Evolutionary conservation across 2,113 vertebrate species (phyloP).

Genomic region (Nicator chloris): DNA sequence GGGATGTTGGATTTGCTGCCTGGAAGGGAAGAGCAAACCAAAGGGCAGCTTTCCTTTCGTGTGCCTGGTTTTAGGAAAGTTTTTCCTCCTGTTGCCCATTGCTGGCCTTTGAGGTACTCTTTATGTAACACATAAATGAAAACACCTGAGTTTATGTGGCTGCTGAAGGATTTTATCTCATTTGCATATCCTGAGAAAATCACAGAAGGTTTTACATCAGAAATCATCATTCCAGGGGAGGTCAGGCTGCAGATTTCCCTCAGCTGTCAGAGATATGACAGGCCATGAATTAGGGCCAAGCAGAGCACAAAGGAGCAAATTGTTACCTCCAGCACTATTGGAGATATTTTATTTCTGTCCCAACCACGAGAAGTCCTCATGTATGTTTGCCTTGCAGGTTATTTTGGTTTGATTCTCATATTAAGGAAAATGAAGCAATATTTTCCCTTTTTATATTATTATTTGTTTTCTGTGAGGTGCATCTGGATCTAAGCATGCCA

Average conservation of each 20-base stretch:
- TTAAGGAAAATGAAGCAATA: not conserved
- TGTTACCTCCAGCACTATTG: not conserved
- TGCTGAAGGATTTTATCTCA: not conserved
- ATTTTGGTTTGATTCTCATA: not conserved
- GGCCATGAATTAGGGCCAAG: not conserved
- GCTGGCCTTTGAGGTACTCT: not conserved
- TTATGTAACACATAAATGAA: not conserved
- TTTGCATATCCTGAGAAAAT: not conserved
- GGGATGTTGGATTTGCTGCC: not conserved
- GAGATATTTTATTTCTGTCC: not conserved
- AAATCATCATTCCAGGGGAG: not conserved
- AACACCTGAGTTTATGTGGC: not conserved
- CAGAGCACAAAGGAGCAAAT: not conserved
- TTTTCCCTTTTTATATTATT: not conserved
- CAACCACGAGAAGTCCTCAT: not conserved
- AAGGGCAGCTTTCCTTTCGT: not conserved
- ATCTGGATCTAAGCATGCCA: not conserved
- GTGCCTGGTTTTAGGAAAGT: not conserved
- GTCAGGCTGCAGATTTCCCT: not conserved
- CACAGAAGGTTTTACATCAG: not conserved
- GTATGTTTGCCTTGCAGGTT: not conserved
- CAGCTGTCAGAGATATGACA: not conserved
- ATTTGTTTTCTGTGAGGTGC: not conserved
- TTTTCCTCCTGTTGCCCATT: not conserved
- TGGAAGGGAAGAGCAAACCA: not conserved